Conservation (phyloP, 37 sponge, comb jelly and placozoan genomes). For the Eunapius fragilis region DNA sequence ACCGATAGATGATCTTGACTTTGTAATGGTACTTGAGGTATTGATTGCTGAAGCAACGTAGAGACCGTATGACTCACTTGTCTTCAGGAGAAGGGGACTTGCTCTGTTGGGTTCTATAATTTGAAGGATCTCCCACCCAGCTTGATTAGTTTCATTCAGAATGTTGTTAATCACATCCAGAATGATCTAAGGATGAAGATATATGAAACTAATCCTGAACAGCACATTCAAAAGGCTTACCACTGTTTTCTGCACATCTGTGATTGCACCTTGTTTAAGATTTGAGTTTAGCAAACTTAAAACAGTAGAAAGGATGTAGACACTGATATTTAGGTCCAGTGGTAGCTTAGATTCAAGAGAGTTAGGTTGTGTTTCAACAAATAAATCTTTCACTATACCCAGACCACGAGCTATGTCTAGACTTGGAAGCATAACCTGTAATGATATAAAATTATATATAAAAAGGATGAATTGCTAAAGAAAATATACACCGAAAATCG, state of each 20-base stretch:
- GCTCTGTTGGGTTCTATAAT: background rate
- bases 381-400: background rate
- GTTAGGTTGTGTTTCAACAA: background rate
- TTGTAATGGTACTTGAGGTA: background rate
- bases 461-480: background rate
- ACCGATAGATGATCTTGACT: slow-evolving; percentile 9
- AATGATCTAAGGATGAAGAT: background rate
- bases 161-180: slow-evolving; percentile 24
- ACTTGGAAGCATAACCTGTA: background rate
- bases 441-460: no score
- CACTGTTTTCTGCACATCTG: background rate
- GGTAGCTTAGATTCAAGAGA: background rate
- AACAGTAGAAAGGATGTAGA: background rate
- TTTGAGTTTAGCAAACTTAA: background rate
- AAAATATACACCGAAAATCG: background rate
- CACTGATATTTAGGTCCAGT: background rate
- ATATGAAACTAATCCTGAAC: background rate
- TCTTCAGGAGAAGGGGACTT: slow-evolving; percentile 15
- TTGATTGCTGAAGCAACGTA: slow-evolving; percentile 11
- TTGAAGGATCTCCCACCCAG: slow-evolving; percentile 10
- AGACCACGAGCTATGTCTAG: background rate
- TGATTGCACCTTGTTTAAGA: background rate
- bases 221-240: background rate
- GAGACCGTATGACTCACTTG: slow-evolving; percentile 25
- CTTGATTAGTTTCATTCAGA: background rate